These are phyloP conservation scores for Sesia bembeciformis DNA, from an alignment of 2,888 invertebrate species.

Conservation along the genomic window DNA sequence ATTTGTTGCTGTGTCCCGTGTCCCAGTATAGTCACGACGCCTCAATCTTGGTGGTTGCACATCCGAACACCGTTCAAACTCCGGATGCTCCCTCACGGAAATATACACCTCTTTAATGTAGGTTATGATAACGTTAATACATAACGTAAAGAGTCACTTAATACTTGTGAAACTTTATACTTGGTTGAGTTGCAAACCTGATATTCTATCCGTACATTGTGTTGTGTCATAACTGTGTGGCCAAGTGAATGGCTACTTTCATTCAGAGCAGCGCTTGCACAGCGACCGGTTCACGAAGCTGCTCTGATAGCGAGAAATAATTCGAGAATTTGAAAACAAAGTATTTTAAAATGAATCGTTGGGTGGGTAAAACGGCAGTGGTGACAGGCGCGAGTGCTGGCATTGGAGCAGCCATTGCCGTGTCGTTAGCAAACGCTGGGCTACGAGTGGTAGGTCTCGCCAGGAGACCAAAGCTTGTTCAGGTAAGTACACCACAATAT, in stretches of 20 bases:
- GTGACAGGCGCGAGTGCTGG: conserved; percentile 62
- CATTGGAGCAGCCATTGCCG: conserved; percentile 45
- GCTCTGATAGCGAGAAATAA: no score
- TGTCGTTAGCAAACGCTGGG: conserved; percentile 40
- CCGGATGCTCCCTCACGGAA: no score
- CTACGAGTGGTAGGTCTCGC: conserved; percentile 34
- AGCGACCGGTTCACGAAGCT: background rate
- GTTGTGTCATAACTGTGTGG: background rate
- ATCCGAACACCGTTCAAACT: no score
- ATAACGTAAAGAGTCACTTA: no score
- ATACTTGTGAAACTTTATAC: background rate
- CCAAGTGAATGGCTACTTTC: background rate
- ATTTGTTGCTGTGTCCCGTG: no score
- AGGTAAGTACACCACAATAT: conserved; percentile 14
- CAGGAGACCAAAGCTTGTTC: conserved; percentile 20
- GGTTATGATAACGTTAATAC: no score
- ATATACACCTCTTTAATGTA: no score
- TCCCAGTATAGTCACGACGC: no score
- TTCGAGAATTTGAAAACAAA: background rate
- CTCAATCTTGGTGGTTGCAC: no score
- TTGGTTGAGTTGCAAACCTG: background rate
- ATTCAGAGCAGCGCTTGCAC: background rate
- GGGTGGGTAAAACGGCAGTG: conserved; percentile 50
- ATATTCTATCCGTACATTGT: background rate
- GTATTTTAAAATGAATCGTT: conserved; percentile 34